phyloP scores from a whole-genome alignment of 2,888 invertebrate species.

The Plagodis dolabraria region DNA sequence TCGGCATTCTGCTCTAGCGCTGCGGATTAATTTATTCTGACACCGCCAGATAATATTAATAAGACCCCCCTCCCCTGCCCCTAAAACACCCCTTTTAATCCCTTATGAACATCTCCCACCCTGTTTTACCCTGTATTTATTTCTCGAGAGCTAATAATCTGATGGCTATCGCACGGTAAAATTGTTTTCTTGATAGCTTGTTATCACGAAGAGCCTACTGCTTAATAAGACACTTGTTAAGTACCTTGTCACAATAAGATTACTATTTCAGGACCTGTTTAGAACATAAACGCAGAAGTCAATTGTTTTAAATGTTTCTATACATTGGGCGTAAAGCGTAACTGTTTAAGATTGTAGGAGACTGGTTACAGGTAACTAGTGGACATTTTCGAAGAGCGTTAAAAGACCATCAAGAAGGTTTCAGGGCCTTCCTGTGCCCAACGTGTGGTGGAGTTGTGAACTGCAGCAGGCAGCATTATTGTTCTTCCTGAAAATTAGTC shows the following conservation, averaged over 20 bases:
- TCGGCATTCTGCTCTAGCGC: conserved; percentile 54
- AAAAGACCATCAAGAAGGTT: too few species aligned
- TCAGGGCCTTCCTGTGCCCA: too few species aligned
- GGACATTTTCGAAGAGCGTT: too few species aligned
- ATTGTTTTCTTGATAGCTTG: conserved; percentile 72
- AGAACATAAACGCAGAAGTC: neutral
- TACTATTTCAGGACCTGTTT: neutral
- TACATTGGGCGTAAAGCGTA: neutral
- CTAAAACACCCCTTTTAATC: conserved; percentile 1
- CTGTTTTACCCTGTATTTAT: conserved; percentile 38
- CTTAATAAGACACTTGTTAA: conserved; percentile 3
- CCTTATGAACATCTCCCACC: conserved; percentile 11
- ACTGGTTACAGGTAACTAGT: too few species aligned
- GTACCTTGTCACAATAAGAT: conserved; percentile 6
- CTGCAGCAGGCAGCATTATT: too few species aligned
- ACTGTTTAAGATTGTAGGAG: too few species aligned
- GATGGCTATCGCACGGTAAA: conserved; percentile 55
- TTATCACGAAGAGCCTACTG: conserved; percentile 45
- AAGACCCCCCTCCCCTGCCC: conserved; percentile 15
- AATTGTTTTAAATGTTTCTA: neutral
- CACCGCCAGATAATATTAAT: conserved; percentile 55
- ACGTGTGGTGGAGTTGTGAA: too few species aligned
- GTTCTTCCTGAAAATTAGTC: too few species aligned
- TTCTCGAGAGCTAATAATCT: conserved; percentile 52
- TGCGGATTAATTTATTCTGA: conserved; percentile 68